Evolutionary conservation across 2,888 invertebrate genomes (phyloP), one percentile per base, ranked within the genome.

Genomic region (Acronicta aceris): DNA sequence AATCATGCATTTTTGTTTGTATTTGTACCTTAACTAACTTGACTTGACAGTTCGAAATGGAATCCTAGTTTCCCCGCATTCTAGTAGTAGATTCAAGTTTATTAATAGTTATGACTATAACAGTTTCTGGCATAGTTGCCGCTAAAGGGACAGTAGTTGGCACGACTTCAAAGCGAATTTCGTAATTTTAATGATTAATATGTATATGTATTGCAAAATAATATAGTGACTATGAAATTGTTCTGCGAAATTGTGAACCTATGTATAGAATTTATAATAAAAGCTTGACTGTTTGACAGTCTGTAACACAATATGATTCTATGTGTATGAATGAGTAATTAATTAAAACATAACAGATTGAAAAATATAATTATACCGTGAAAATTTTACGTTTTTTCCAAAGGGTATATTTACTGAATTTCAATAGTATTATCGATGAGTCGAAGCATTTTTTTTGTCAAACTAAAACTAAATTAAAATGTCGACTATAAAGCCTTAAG

Each of bases 71-170:
- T 42, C 47, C 61, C 49, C 54, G 59, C 60, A 71, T 60, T 68
- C 54, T 67, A 55, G 38, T 61, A 49, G 56, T 55, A 13, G 59
- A 53, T 70, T 56, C 55, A 67, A 74, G 54, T 74, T 74, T 81
- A 81, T 82, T 74, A 79, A 76, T 81, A 86, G 78, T 79, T 79
- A 73, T 80, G 84, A 83, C 48, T 52, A 59, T 58, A 67, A 43
- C 83, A 83, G 80, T 78, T 82, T 83, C 81, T 85, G 79, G 83
- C 80, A 79, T 79, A 68, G 63, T 61, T 53, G 66, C 71, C 74
- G 58, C 71, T 74, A 72, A 66, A 60, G 57, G 65, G 55, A 78
- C 62, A 58, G 54, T 77, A 77, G 71, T 74, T 72, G 75, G 76
- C 77, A 77, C 53, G 51, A 59, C 45, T 56, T 74, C 76, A 78